Conservation (phyloP, 2,888 invertebrate species). For the Pristionchus exspectatus region DNA sequence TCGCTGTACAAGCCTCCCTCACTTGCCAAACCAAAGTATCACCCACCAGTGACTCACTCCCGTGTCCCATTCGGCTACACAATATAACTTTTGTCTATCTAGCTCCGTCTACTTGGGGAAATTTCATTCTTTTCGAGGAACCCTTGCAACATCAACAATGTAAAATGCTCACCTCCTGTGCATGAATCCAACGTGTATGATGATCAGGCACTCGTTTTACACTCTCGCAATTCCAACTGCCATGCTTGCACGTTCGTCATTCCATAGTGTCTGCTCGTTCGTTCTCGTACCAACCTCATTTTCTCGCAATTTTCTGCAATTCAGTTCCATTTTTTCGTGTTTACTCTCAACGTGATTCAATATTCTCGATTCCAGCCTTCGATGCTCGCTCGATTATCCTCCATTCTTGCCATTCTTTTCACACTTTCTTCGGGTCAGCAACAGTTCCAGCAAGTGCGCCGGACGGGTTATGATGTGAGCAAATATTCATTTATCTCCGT, state of each 20-base stretch:
- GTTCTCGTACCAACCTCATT: background rate
- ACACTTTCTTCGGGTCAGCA: background rate
- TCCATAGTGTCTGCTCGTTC: too few relatives aligned
- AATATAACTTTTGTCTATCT: background rate
- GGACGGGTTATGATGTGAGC: constrained; percentile 30
- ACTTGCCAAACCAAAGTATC: background rate
- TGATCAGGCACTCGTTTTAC: too few relatives aligned
- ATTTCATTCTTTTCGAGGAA: too few relatives aligned
- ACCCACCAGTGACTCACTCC: background rate
- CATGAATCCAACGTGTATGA: too few relatives aligned
- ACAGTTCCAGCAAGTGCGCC: constrained; percentile 36
- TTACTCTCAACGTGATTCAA: background rate
- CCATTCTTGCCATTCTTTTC: background rate
- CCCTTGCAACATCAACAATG: too few relatives aligned
- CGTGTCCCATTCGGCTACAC: background rate
- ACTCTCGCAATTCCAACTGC: too few relatives aligned
- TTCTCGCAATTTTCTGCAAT: background rate
- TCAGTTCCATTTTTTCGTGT: background rate
- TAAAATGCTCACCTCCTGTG: too few relatives aligned
- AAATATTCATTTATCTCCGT: background rate
- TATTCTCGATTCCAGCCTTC: background rate
- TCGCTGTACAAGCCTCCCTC: background rate
- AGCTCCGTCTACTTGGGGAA: background rate
- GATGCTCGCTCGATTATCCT: background rate
- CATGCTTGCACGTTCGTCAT: too few relatives aligned